Conservation (phyloP, 2,797 vertebrate species). For the Lacerta bilineata region DNA sequence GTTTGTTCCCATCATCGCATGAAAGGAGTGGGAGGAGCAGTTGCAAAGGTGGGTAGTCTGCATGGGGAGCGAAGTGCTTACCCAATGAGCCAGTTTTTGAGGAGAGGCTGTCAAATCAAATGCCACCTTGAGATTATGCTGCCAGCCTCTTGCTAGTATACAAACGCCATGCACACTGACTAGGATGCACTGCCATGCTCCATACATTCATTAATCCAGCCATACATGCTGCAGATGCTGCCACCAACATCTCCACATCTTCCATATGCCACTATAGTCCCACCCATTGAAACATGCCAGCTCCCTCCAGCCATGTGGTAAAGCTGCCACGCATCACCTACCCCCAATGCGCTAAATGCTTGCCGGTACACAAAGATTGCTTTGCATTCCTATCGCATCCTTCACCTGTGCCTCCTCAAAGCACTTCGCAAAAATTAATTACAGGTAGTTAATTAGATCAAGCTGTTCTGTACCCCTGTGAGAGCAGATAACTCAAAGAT, state of each 20-base stretch:
- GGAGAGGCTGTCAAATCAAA: not conserved
- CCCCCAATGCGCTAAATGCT: too few relatives aligned
- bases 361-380: constrained; percentile 13
- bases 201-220: not conserved
- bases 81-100: not conserved
- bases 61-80: not conserved
- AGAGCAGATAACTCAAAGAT: constrained; percentile 52
- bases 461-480: constrained; percentile 28
- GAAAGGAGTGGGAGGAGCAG: not conserved
- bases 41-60: not conserved
- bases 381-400: constrained; percentile 38
- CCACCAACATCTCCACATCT: not conserved
- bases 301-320: not conserved
- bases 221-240: not conserved
- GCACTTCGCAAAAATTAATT: constrained; percentile 69
- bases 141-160: not conserved
- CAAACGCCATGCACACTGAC: not conserved
- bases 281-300: not conserved
- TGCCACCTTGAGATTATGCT: not conserved
- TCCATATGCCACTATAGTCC: not conserved
- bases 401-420: constrained; percentile 61
- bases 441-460: constrained; percentile 64
- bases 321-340: not conserved
- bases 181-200: not conserved
- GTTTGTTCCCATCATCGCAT: not conserved